These are phyloP conservation scores for Temnothorax rugatulus DNA, from an alignment of 2,888 invertebrate genomes.

Conservation along the genomic window DNA sequence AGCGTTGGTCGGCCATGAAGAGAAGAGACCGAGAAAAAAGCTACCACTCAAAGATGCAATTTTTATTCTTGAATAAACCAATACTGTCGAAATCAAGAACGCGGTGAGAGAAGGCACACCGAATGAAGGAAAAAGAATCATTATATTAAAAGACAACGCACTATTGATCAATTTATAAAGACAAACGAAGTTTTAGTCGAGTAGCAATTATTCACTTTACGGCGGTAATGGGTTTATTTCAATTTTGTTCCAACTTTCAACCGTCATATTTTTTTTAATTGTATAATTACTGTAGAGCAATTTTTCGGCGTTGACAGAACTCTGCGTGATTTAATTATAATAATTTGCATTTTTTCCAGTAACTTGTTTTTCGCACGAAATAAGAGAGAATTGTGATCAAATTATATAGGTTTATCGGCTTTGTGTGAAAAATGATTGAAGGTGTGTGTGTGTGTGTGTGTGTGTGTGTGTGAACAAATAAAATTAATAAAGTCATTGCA, in stretches of 20 bases:
- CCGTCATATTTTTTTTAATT: not conserved
- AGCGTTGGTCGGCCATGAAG: constrained; percentile 48
- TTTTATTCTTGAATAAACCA: constrained; percentile 42
- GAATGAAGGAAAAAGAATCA: not conserved
- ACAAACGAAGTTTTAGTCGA: not conserved
- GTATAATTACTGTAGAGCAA: not conserved
- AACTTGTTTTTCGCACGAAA: not conserved
- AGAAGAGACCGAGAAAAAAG: constrained; percentile 41
- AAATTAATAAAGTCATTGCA: not conserved
- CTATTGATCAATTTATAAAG: not conserved
- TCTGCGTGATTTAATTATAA: not conserved
- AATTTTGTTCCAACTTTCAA: not conserved
- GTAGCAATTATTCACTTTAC: not conserved
- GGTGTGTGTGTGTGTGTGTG: too few species aligned
- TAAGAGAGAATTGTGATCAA: not conserved
- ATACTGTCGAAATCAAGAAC: not conserved
- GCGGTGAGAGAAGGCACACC: not conserved
- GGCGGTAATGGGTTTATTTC: not conserved
- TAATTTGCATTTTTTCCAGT: not conserved
- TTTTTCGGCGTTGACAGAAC: not conserved
- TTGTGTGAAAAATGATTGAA: not conserved
- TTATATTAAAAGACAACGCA: not conserved
- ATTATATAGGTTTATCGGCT: not conserved
- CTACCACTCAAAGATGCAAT: constrained; percentile 13
- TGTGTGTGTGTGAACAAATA: too few species aligned